Conservation (phyloP, 92 coral and sea anemone genomes). For the Muricea muricata region DNA sequence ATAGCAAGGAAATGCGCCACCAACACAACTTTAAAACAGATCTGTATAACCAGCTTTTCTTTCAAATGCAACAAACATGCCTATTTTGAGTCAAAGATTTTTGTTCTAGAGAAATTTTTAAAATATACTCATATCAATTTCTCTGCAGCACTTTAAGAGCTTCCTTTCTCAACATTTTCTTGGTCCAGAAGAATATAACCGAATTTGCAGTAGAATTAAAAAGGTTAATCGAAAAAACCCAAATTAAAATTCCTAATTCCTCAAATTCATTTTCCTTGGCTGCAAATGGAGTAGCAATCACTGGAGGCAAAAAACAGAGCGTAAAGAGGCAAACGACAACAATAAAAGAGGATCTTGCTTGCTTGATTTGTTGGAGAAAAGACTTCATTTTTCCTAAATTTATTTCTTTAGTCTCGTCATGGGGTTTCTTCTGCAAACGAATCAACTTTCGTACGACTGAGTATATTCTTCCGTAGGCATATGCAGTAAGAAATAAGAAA, state of each 20-base stretch:
- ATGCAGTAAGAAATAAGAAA: slow-evolving; percentile 19
- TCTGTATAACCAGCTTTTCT: too few species aligned
- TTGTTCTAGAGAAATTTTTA: too few species aligned
- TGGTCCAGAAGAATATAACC: background rate
- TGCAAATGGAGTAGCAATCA: background rate
- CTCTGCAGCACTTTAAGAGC: background rate
- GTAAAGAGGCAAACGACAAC: background rate
- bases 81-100: too few species aligned
- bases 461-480: slow-evolving; percentile 29
- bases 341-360: background rate
- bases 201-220: background rate
- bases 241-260: background rate
- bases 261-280: background rate
- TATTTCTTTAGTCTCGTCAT: background rate
- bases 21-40: too few species aligned
- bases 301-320: background rate
- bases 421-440: background rate
- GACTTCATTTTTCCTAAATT: background rate
- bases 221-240: background rate
- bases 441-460: background rate
- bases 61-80: too few species aligned
- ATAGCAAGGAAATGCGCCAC: too few species aligned
- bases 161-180: background rate
- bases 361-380: background rate
- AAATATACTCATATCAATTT: too few species aligned